Base-by-base conservation (phyloP, 2,888 invertebrate species). In the Drosophila neotestacea region DNA sequence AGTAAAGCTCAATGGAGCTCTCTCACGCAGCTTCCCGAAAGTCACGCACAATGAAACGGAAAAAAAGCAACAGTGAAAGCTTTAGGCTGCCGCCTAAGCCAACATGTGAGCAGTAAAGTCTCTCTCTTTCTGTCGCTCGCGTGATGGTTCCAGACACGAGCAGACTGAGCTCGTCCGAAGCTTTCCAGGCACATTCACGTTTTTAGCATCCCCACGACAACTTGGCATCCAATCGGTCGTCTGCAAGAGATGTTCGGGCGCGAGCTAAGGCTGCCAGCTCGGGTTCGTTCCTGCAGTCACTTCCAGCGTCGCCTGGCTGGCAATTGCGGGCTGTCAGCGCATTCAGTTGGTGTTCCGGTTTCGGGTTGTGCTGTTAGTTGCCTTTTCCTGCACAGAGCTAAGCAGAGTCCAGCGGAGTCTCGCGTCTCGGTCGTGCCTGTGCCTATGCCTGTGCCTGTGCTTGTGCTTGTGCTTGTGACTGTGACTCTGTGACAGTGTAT, bases 291-390 rank as follows among this genome's bases (percentile, higher is more conserved):
- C 81, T 81, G 81, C 76, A 80, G 71, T 73, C 52, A 72, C 69
- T 91, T 90, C 91, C 91, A 91, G 76, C 79, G 79, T 69, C 73
- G 88, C 87, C 90, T 88, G 85, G 83, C 85, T 77, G 75, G 62
- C 77, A 77, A 77, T 81, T 88, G 71, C 81, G 68, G 85, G 72
- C 85, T 74, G 74, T 81, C 82, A 82, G 75, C 85, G 88, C 80
- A 83, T 91, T 92, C 92, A 93, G 92, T 93, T 93, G 93, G 93
- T 93, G 92, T 93, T 93, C 93, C 92, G 92, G 93, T 93, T 92
- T 93, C 92, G 92, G 92, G 92, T 92, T 92, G 93, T 92, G 92
- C 92, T 93, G 93, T 92, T 91, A 92, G 92, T 92, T 92, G 93
- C 92, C 92, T 92, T 92, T 92, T 91, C 90, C 92, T 91, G 90